These are phyloP conservation scores for Coleophora deauratella DNA, from an alignment of 2,888 invertebrate species.

Conservation along the genomic window DNA sequence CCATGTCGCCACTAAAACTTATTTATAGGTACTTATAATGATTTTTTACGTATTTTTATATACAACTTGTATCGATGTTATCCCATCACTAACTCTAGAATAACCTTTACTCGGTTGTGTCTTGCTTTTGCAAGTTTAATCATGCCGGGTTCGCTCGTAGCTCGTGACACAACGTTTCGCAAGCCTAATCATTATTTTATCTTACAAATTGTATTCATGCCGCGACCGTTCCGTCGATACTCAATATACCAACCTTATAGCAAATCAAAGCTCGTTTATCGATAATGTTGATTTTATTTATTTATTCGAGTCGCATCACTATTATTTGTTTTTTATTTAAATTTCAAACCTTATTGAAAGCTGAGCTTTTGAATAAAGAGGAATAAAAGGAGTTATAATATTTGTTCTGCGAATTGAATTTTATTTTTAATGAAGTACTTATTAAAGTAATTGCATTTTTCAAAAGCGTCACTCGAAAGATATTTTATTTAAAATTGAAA, in stretches of 20 bases:
- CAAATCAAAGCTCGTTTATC: constrained; percentile 22
- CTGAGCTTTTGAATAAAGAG: not conserved
- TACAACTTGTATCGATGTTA: constrained; percentile 14
- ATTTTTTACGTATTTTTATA: constrained; percentile 8
- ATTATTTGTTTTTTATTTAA: constrained; percentile 19
- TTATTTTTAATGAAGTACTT: too few species aligned
- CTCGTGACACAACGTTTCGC: constrained; percentile 71
- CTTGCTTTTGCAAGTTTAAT: constrained; percentile 74
- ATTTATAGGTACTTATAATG: too few species aligned
- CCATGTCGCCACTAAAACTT: not conserved
- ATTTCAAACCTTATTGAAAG: not conserved
- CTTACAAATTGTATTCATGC: constrained; percentile 70
- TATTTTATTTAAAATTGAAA: too few species aligned
- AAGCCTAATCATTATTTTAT: constrained; percentile 71
- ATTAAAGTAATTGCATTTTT: too few species aligned
- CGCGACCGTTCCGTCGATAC: constrained; percentile 31
- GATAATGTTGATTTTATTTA: constrained; percentile 23
- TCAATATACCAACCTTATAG: constrained; percentile 32
- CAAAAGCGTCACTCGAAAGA: too few species aligned
- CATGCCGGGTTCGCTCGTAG: constrained; percentile 45
- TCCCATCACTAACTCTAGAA: constrained; percentile 27
- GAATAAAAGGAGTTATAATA: not conserved
- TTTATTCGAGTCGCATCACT: constrained; percentile 29
- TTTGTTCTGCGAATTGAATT: too few species aligned
- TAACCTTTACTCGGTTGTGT: constrained; percentile 69